phyloP scores from a whole-genome alignment of 2,113 vertebrate species.

The Oncorhynchus kisutch region DNA sequence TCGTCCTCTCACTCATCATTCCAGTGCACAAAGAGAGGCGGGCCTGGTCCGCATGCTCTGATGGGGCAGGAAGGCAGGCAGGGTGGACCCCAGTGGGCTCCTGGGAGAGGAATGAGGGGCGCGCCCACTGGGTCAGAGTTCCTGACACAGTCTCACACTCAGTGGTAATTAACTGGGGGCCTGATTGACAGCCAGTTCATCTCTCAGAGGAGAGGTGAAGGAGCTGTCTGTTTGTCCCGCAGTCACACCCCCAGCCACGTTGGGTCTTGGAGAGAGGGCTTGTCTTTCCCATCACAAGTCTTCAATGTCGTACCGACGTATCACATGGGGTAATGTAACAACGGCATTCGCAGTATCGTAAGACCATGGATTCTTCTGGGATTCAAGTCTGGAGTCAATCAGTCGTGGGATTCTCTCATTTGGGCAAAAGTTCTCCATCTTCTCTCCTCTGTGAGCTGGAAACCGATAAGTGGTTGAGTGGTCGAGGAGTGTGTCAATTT shows the following conservation, averaged over 20 bases:
- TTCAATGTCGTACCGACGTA: too few species aligned
- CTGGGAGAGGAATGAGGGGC: constrained; percentile 36
- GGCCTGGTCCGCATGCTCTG: constrained; percentile 29
- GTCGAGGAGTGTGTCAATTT: too few species aligned
- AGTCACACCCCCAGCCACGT: constrained; percentile 4
- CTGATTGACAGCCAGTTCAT: constrained; percentile 78
- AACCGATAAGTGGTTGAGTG: too few species aligned
- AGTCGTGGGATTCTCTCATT: too few species aligned
- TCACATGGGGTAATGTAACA: too few species aligned
- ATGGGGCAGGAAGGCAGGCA: neutral
- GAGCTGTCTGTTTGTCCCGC: constrained; percentile 30
- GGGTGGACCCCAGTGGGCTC: neutral
- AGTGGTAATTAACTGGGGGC: constrained; percentile 73
- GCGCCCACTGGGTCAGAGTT: constrained; percentile 72
- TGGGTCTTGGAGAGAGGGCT: neutral
- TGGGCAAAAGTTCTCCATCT: too few species aligned
- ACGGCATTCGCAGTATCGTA: too few species aligned
- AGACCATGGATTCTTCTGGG: too few species aligned
- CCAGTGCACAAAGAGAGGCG: neutral
- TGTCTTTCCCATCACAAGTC: too few species aligned
- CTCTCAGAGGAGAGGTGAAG: constrained; percentile 40
- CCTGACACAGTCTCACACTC: constrained; percentile 73
- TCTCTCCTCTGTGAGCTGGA: too few species aligned
- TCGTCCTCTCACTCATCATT: neutral
- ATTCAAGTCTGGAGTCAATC: too few species aligned